Percentiles rank a stretch among this genome's conserved stretches.
Conservation (phyloP, 2,113 vertebrate species). For the Callipepla californica region DNA sequence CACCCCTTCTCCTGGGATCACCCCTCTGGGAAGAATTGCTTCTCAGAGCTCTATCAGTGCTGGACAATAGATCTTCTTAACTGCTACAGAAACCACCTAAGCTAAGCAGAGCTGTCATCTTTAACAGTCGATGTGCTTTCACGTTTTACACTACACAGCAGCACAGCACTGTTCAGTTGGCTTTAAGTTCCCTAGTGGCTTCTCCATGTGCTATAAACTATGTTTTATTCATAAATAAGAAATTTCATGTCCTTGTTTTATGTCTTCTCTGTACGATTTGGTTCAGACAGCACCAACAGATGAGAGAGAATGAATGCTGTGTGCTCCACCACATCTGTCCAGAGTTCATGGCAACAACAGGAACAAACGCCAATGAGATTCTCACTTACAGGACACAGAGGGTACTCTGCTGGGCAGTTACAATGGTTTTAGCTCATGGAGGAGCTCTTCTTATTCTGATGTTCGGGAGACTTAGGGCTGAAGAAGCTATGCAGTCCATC, state of each 20-base stretch:
- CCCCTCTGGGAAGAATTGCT: not conserved
- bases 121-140: not conserved
- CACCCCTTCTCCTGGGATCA: not conserved
- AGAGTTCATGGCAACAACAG: not conserved
- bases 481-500: not conserved
- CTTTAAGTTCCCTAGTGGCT: not conserved
- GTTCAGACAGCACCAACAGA: not conserved
- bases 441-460: not conserved
- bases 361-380: not conserved
- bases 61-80: not conserved
- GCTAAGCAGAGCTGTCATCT: not conserved
- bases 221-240: not conserved
- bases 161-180: rapidly evolving
- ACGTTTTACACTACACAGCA: not conserved
- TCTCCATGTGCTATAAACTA: not conserved
- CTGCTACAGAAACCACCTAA: not conserved
- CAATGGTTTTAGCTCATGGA: not conserved
- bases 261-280: not conserved
- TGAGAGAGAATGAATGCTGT: not conserved
- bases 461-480: not conserved
- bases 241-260: not conserved
- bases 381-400: not conserved
- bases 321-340: not conserved
- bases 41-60: not conserved
- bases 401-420: not conserved